Base-by-base conservation (phyloP, 2,888 invertebrate genomes). In the Hybos culiciformis region DNA sequence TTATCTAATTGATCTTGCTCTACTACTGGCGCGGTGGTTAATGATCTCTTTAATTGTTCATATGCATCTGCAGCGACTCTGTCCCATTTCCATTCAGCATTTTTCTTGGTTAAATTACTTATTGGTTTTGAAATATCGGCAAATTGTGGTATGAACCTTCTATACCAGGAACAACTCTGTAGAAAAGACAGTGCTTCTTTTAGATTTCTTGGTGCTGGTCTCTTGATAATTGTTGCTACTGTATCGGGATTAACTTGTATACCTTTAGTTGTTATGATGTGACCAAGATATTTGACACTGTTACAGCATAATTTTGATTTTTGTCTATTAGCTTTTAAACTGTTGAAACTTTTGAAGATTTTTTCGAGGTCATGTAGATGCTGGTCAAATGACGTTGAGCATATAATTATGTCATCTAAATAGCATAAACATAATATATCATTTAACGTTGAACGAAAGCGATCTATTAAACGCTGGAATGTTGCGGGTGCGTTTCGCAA, bases 61-160 rank as follows among this genome's bases (percentile, higher is more conserved):
- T 19, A 50, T 3, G 47, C 36, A 11, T 39, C 24, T 41, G 31
- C 40, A 11, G 46, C 43, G 7, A 23, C 41, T 1, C 29, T 11
- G 2, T 20, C 9, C 46, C 49, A 47, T 17, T 5, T 36, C 46
- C 45, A 46, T 9, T 37, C 9, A 9, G 34, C 46, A 19, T 44
- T 45, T 39, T 48, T 46, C 23, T 43, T 49, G 2, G 48, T 48
- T 2, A 47, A 18, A 4, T 43, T 38, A 2, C 44, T 41, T 5
- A 61, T 33, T 1, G 60, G 57, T 42, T 46, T 41, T 0, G 57
- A 50, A 0, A 53, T 48, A 6, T 48, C 32, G 0, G 53, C 45
- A 52, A 62, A 59, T 50, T 57, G 56, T 54, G 56, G 54, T 53
- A 59, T 54, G 45, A 54, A 51, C 42, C 56, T 20, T 9, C 56